Evolutionary conservation across 2,113 vertebrate genomes (phyloP).

Genomic region (Carollia perspicillata): DNA sequence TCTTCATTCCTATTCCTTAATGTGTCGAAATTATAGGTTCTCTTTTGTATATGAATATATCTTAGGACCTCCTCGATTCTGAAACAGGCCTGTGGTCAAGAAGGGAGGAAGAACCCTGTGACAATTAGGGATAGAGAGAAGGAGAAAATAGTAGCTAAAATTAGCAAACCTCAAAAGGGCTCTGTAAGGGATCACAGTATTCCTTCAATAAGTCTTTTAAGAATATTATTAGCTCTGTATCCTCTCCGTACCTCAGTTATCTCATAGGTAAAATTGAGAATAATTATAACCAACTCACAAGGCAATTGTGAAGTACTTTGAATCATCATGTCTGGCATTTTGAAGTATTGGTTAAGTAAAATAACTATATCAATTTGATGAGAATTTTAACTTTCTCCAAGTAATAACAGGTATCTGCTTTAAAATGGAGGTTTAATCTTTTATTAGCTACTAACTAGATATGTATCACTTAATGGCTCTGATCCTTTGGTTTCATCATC

Average conservation of each 20-base stretch:
- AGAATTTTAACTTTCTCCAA: not conserved
- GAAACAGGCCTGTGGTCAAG: not conserved
- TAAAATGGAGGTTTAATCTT: not conserved
- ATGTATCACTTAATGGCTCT: not conserved
- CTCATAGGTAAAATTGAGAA: not conserved
- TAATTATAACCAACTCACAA: not conserved
- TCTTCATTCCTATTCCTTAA: not conserved
- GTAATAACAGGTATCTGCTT: not conserved
- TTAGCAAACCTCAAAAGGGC: not conserved
- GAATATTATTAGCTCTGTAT: not conserved
- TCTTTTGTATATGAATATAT: not conserved
- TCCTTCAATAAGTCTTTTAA: not conserved
- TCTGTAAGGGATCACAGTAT: not conserved
- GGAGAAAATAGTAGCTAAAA: not conserved
- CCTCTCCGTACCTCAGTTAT: not conserved
- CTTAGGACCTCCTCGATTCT: not conserved
- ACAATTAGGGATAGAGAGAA: not conserved
- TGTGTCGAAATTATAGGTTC: not conserved
- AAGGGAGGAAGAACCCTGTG: not conserved
- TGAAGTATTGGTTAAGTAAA: conserved; percentile 10
- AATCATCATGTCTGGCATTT: not conserved
- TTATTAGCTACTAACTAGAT: not conserved
- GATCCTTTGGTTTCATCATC: not conserved
- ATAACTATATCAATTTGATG: not conserved
- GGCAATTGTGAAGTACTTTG: not conserved